Base-by-base conservation (phyloP, 2,113 vertebrate genomes). In the Pterocles orientalis region DNA sequence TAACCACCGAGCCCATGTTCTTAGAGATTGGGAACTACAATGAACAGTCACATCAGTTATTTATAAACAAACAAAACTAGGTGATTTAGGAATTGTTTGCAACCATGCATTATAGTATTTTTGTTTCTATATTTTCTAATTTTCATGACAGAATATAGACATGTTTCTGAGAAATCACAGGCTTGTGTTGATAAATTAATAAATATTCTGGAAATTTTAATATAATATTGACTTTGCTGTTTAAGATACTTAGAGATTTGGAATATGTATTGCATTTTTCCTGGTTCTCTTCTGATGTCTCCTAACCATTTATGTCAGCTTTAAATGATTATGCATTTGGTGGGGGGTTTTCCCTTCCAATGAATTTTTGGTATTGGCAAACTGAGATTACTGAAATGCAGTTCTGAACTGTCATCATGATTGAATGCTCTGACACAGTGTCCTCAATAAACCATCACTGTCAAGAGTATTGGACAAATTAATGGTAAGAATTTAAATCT, bases 121-220 rank as follows among this genome's bases (percentile, higher is more conserved):
- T 65, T 93, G 39, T 77, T 95, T 45, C 91, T 77, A 23, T 54
- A 57, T 76, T 76, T 95, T 53, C 36, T 58, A 7, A n/a, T 33
- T 88, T 96, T 94, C 92, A 12, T 84, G 80, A 68, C 48, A 57
- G 20, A 82, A 45, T 72, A 72, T 19, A 85, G 47, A 39, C 25
- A 1, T 58, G 12, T 77, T 82, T 92, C 36, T 78, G 25, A 21
- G 26, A 84, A 78, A 18, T 62, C 14, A 45, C 33, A 54, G 20
- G 24, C 31, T 66, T 93, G 10, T 91, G 29, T 56, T 69, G 11
- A 24, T 73, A 88, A 79, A 39, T 85, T 57, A 96, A 96, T 96
- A 96, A 94, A 97, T 91, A 79, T 72, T 75, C 81, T 83, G 13
- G 36, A 86, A 93, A 73, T 83, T 10, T 24, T 88, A 82, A 65